These are phyloP conservation scores for Cistogaster globosa DNA, from an alignment of 2,888 invertebrate genomes.

Conservation along the genomic window DNA sequence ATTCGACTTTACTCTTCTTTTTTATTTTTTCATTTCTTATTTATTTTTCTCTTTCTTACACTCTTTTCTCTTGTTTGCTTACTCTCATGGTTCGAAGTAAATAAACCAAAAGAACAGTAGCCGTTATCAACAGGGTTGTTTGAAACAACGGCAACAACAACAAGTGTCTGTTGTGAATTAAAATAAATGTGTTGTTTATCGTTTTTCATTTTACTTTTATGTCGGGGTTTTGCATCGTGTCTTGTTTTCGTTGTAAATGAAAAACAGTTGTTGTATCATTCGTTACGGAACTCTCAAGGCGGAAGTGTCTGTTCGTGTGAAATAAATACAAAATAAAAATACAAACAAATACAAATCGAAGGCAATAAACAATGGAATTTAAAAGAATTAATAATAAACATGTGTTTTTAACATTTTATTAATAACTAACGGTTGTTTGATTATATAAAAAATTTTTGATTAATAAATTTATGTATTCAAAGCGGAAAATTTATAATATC, in stretches of 20 bases:
- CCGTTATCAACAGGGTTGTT: constrained; percentile 32
- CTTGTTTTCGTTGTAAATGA: constrained; percentile 80
- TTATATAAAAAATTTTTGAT: not conserved
- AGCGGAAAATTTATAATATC: too few species aligned
- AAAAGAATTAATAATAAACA: constrained; percentile 18
- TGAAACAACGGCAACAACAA: constrained; percentile 8
- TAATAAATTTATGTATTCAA: not conserved
- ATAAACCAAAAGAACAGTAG: constrained; percentile 10
- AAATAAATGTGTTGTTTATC: constrained; percentile 20
- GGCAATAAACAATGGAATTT: not conserved
- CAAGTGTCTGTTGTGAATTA: constrained; percentile 35
- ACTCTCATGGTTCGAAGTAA: constrained; percentile 32
- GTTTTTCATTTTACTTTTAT: constrained; percentile 11
- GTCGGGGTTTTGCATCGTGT: constrained; percentile 66
- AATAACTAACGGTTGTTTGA: constrained; percentile 6
- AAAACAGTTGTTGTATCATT: constrained; percentile 80
- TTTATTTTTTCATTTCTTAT: constrained; percentile 20
- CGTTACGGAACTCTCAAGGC: constrained; percentile 80
- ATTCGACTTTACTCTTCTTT: constrained; percentile 9
- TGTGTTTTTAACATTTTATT: constrained; percentile 38
- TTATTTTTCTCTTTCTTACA: constrained; percentile 26
- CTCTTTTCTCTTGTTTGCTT: constrained; percentile 42
- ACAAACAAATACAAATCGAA: constrained; percentile 29
- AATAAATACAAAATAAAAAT: constrained; percentile 42
- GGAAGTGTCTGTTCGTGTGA: constrained; percentile 76